Evolutionary conservation across 2,113 vertebrate genomes (phyloP).

Genomic region (Dipodomys spectabilis): DNA sequence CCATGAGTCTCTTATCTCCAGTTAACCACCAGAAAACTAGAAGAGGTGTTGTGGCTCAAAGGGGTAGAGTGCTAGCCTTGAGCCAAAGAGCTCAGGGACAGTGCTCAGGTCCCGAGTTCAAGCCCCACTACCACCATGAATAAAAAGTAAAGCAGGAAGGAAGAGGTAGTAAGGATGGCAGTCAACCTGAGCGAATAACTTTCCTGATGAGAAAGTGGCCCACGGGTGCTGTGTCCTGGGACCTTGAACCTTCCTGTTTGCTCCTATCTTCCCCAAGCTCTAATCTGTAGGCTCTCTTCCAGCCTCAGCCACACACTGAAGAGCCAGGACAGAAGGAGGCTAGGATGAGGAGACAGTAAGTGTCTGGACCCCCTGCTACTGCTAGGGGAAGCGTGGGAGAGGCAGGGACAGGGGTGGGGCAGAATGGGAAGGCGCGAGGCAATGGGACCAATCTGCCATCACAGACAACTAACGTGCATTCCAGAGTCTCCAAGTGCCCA

Average conservation of each 20-base stretch:
- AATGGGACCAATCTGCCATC: not conserved
- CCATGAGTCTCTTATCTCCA: too few species aligned
- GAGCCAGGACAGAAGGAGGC: not conserved
- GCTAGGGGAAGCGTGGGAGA: not conserved
- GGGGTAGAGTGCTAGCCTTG: too few species aligned
- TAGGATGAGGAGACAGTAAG: conserved; percentile 42
- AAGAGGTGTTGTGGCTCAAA: too few species aligned
- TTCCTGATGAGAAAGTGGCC: not conserved
- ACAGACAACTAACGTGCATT: not conserved
- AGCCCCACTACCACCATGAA: too few species aligned
- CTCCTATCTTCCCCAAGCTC: not conserved
- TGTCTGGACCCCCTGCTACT: not conserved
- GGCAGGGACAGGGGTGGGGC: not conserved
- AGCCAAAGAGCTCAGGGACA: too few species aligned
- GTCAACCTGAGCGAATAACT: not conserved
- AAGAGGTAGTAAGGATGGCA: fast-evolving
- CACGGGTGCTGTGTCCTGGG: fast-evolving
- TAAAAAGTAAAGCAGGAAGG: not conserved
- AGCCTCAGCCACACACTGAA: conserved; percentile 80
- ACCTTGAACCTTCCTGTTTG: not conserved
- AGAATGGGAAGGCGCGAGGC: not conserved
- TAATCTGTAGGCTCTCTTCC: conserved; percentile 57
- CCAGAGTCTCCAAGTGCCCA: fast-evolving
- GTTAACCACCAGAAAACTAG: too few species aligned
- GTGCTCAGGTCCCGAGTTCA: too few species aligned